Evolutionary conservation across 2,113 vertebrate genomes (phyloP), one percentile per base, ranked within the genome.

Genomic region (Pygoscelis antarcticus): DNA sequence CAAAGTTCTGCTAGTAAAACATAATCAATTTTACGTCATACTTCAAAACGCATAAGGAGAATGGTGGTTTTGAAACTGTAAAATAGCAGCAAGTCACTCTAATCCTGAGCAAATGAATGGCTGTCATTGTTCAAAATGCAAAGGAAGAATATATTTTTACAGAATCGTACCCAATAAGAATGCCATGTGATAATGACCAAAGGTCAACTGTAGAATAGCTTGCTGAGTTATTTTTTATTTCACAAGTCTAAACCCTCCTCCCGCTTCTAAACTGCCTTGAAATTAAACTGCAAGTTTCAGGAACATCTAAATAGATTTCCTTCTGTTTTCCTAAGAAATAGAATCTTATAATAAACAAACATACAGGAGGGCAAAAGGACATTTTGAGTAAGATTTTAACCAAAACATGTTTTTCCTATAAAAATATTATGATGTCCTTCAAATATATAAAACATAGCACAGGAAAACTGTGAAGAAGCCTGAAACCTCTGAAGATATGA

Each of bases 391-490:
- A 91, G 80, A 92, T 90, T 97, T 96, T 96, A 97, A 95, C 52
- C 85, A 98, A 97, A 97, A 97, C 93, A 96, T 90, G 87, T 95
- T 94, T 96, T 96, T 95, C 95, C 87, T 97, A 96, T 97, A 93
- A 90, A 97, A 97, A 97, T 97, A 96, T 97, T 97, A 96, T 97
- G 3, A 96, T 96, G 90, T 96, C 96, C 96, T 96, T 97, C 86
- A 97, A 96, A 93, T 61, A 93, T 60, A 94, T 87, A 93, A 97
- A 97, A 84, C 96, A 93, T 27, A 96, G 87, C 70, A 68, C 86
- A 91, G 60, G 74, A 96, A 97, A 90, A 95, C 89, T 90, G 62
- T 68, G 90, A 95, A 88, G 96, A 92, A 55, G 94, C 54, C 57
- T 60, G 42, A 95, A 83, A 68, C 68, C 55, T 85, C 88, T 71